phyloP scores from a whole-genome alignment of 2,797 vertebrate genomes.

The Morus bassanus region DNA sequence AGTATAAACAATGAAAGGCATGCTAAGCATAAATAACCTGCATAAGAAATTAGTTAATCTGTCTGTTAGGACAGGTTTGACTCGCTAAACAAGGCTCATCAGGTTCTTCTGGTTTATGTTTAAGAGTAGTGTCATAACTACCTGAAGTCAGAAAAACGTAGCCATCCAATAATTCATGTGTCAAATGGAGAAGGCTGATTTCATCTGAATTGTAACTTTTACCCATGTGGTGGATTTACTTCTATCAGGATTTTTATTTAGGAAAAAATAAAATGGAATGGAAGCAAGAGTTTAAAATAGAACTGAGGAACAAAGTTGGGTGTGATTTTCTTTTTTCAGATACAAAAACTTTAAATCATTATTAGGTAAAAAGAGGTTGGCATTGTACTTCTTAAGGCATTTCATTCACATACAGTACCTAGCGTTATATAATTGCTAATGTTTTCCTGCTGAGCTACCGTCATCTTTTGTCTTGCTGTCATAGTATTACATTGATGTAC shows the following conservation, averaged over 20 bases:
- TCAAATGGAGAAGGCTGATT: not conserved
- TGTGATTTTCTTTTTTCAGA: not conserved
- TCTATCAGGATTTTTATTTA: conserved; percentile 31
- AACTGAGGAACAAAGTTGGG: not conserved
- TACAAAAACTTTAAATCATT: conserved; percentile 31
- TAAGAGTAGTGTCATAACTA: not conserved
- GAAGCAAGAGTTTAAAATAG: conserved; percentile 51
- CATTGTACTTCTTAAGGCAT: conserved; percentile 65
- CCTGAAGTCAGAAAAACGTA: not conserved
- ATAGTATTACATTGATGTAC: conserved; percentile 72
- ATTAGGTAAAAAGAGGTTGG: conserved; percentile 45
- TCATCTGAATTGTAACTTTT: conserved; percentile 22
- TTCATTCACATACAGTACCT: conserved; percentile 62
- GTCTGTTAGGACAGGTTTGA: conserved; percentile 37
- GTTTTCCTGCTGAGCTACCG: conserved; percentile 71
- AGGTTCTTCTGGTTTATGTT: conserved; percentile 27
- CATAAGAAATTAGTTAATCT: conserved; percentile 20
- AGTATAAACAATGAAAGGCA: conserved; percentile 11
- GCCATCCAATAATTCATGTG: not conserved
- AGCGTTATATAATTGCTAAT: conserved; percentile 74
- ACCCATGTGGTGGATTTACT: not conserved
- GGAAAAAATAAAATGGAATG: not conserved
- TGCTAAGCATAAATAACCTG: conserved; percentile 13
- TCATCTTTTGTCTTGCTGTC: conserved; percentile 74
- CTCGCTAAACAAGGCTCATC: conserved; percentile 16